These are phyloP conservation scores for Ernsta delagoae DNA, from an alignment of 2,888 invertebrate species.

Conservation along the genomic window DNA sequence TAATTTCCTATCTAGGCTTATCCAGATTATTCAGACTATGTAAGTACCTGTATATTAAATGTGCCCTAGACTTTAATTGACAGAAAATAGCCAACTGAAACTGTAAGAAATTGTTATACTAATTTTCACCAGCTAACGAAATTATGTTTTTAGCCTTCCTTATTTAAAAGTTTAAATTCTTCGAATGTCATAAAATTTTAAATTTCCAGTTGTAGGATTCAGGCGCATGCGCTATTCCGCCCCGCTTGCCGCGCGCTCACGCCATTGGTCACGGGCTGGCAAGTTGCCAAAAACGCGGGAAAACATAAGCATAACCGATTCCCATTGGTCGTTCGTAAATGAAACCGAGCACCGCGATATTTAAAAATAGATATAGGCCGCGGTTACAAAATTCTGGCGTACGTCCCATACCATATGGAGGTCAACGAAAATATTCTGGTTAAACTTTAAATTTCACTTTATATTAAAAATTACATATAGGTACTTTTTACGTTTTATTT, in stretches of 20 bases:
- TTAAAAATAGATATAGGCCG: slow-evolving; percentile 77
- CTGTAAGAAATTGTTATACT: no score
- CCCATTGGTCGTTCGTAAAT: slow-evolving; percentile 68
- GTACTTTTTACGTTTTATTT: no score
- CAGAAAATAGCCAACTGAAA: no score
- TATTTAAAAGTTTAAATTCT: background rate
- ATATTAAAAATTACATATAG: no score
- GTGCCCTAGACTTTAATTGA: no score
- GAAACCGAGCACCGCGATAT: slow-evolving; percentile 83
- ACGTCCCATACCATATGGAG: slow-evolving; percentile 33
- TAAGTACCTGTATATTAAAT: no score
- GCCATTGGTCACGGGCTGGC: slow-evolving; percentile 74
- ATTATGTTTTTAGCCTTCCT: no score
- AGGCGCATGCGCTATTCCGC: slow-evolving; percentile 60
- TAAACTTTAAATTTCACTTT: background rate
- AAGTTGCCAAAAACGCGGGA: slow-evolving; percentile 78
- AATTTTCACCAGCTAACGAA: no score
- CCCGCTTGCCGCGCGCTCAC: slow-evolving; percentile 64
- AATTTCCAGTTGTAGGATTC: slow-evolving; percentile 26
- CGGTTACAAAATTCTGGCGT: slow-evolving; percentile 55
- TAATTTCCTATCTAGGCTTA: no score
- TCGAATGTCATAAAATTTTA: background rate
- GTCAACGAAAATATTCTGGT: slow-evolving; percentile 24
- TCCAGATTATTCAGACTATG: no score
- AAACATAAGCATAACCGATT: slow-evolving; percentile 61